Percentiles rank a stretch among this genome's conserved stretches.
phyloP scores from a whole-genome alignment of 2,888 invertebrate species.

The Macrophya annulata region DNA sequence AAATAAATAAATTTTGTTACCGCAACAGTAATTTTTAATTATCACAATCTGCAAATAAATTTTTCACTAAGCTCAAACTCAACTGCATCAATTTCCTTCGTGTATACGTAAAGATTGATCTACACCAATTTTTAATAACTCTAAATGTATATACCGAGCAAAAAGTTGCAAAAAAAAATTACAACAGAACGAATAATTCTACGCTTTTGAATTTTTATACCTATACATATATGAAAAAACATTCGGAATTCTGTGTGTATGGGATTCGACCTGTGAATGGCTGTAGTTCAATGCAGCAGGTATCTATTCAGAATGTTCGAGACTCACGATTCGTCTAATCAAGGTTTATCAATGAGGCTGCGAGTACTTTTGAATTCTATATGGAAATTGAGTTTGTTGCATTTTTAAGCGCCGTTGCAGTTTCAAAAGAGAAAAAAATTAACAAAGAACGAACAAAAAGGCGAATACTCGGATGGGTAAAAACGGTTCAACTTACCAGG shows the following conservation, averaged over 20 bases:
- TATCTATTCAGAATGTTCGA: slow-evolving; percentile 27
- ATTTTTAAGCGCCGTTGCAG: slow-evolving; percentile 2
- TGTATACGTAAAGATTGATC: not conserved
- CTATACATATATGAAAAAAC: not conserved
- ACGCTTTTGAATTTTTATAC: not conserved
- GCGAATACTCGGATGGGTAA: not conserved
- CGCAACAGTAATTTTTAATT: too few species aligned
- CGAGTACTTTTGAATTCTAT: not conserved
- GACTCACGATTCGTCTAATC: slow-evolving; percentile 30
- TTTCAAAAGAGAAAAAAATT: not conserved
- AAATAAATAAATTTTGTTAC: too few species aligned
- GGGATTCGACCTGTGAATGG: slow-evolving; percentile 15
- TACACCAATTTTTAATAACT: not conserved
- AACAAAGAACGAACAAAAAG: not conserved
- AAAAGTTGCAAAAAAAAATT: not conserved
- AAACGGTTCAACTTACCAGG: slow-evolving; percentile 83
- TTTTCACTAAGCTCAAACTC: too few species aligned
- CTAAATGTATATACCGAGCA: not conserved
- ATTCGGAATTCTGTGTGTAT: not conserved
- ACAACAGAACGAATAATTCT: not conserved
- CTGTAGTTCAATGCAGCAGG: not conserved
- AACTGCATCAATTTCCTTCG: too few species aligned
- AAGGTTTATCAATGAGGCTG: slow-evolving; percentile 38
- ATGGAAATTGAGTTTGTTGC: not conserved
- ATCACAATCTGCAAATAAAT: too few species aligned